These are phyloP conservation scores for Heliocidaris tuberculata DNA, from an alignment of 35 echinoderm and acorn worm species.

Conservation along the genomic window DNA sequence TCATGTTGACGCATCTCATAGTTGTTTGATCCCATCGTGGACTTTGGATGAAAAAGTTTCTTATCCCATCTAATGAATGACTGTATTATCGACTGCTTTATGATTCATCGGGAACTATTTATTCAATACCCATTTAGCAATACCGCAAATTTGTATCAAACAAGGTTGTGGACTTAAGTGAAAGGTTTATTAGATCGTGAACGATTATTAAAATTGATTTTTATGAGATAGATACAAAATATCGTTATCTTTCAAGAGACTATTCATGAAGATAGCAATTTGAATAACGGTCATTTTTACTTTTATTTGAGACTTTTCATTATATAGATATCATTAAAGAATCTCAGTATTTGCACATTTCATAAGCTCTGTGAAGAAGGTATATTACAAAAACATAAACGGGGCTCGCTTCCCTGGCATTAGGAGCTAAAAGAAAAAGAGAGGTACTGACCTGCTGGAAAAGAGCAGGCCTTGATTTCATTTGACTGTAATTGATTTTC, in stretches of 20 bases:
- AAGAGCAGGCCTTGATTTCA: not conserved
- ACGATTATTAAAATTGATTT: not conserved
- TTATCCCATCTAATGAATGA: not conserved
- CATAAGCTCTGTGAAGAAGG: not conserved
- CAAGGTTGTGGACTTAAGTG: too few relatives aligned
- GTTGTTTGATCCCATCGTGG: not conserved
- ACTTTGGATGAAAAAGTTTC: not conserved
- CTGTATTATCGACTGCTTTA: not conserved
- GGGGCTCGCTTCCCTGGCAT: not conserved
- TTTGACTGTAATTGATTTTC: constrained; percentile 26
- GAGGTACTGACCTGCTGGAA: not conserved
- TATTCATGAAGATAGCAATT: too few relatives aligned
- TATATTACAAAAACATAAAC: not conserved
- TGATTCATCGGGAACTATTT: not conserved
- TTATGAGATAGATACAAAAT: not conserved
- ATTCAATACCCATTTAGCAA: not conserved
- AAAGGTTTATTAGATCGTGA: not conserved
- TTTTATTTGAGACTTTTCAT: not conserved
- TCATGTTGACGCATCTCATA: not conserved
- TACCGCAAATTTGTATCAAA: not conserved
- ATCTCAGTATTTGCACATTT: not conserved
- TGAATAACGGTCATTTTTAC: not conserved
- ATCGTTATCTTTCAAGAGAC: not conserved
- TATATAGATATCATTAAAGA: not conserved
- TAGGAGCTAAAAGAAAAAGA: not conserved